Evolutionary conservation across 23 tunicate species (phyloP), one percentile per base, ranked within the genome.

Genomic region (Corella eumyota): DNA sequence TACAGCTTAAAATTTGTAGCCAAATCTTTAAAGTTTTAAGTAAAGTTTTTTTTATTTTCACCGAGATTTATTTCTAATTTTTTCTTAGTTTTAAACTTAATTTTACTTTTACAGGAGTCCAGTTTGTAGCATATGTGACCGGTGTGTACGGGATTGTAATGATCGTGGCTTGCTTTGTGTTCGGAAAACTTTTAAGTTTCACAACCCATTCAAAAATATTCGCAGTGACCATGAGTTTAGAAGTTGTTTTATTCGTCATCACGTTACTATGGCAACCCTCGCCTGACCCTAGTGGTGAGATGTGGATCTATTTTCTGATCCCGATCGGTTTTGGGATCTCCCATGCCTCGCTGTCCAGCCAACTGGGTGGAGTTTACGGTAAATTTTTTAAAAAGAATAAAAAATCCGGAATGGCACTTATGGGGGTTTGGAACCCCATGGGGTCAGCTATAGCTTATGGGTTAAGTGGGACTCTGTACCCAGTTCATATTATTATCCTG

Each of bases 371-470:
- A 29, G 33, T 61, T 0, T 73, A 74, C 44, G 44, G 77, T 5
- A 45, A 50, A 55, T 75, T 83, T 32, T 83, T 73, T 47, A 26
- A 66, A 11, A 48, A 59, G 4, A 74, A 59, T 29, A 66, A 77
- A 31, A 69, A 75, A 67, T 56, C 81, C 2, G 93, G 83, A 7
- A 76, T 66, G 26, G 74, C 93, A 11, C 29, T 80, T 15, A 51
- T 67, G 4, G 48, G 60, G 2, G 66, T 73, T 6, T 83, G 93
- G 93, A 69, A 83, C 44, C 82, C 93, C 6, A 33, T 83, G 32
- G 93, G 93, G 13, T 67, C 81, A 0, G 76, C 82, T 0, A 67
- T 74, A 28, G 76, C 82, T 6, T 83, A 74, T 60, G 93, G 83
- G 23, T 35, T 83, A 44, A 68, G 93, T 34, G 57, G 66, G 34